Base-by-base conservation (phyloP, 2,797 vertebrate genomes). In the Chaunax sp. region DNA sequence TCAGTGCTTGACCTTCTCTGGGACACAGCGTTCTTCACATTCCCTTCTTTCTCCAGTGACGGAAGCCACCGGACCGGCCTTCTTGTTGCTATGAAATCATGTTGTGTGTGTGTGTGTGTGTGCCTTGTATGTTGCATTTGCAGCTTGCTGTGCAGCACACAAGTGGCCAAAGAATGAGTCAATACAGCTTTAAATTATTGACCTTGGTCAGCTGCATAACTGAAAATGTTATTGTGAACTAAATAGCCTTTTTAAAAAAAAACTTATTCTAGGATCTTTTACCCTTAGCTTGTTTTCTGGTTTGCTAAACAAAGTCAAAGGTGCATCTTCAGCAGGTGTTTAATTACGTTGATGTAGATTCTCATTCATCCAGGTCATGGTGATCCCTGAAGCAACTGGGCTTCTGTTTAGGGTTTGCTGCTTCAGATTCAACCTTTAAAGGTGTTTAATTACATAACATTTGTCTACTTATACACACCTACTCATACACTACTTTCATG, bases 21-120 rank as follows among this genome's bases (percentile, higher is more conserved):
- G 28, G 35, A n/a, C 33, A 45, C 16, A 6, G 1, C 6, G 14
- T 69, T 70, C 56, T 40, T 37, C 12, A 47, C 18, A 56, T 68
- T 60, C n/a, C 63, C 1, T 6, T 0, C 1, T 51, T 28, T 43
- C 40, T 53, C 52, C 13, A 1, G 52, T 28, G 38, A 26, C 13
- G 0, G 22, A 41, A 20, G 30, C 30, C 26, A 13, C 46, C 38
- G 28, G 19, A 35, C 35, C 37, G 30, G 26, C 19, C 12, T 35
- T 6, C 22, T 1, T 1, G 5, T 43, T 15, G 41, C 6, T n/a
- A 5, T 19, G 16, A 50, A 61, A 68, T 59, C 4, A 0, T 25
- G 15, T 50, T 23, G 44, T 46, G 25, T 23, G n/a, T 38, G 22
- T 52, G n/a, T 25, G 13, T 20, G 40, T 43, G 20, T 26, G 20